Percentiles rank a stretch among this genome's conserved stretches.
These are phyloP conservation scores for Saimiri boliviensis DNA, from an alignment of 2,113 vertebrate species.

Conservation along the genomic window DNA sequence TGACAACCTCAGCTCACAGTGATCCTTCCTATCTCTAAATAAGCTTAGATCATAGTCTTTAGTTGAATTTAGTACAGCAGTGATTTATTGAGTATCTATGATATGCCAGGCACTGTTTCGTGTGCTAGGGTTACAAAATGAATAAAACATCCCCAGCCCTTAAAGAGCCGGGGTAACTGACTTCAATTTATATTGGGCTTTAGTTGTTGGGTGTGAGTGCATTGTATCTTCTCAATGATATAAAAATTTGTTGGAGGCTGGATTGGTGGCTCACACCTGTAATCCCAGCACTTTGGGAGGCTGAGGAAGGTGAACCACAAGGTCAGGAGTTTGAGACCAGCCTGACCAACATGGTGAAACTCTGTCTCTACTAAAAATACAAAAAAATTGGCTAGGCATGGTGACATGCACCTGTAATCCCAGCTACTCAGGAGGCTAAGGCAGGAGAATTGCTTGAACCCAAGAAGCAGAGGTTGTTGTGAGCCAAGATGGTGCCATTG, in stretches of 20 bases:
- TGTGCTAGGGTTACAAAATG: neutral
- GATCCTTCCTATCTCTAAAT: neutral
- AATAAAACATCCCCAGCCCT: neutral
- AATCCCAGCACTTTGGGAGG: no score
- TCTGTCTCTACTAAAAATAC: no score
- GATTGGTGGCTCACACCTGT: no score
- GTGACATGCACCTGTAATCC: no score
- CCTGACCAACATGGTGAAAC: no score
- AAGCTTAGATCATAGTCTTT: neutral
- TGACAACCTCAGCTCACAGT: neutral
- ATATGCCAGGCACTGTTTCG: neutral
- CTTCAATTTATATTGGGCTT: neutral
- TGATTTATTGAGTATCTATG: neutral
- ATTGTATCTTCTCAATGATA: neutral
- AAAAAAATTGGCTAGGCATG: no score
- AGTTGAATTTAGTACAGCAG: neutral
- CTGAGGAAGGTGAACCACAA: no score
- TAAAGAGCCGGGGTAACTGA: neutral
- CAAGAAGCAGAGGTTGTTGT: no score
- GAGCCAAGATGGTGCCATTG: no score
- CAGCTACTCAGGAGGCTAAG: no score
- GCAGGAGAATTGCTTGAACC: no score
- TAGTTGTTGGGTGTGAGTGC: neutral
- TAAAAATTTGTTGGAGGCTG: constrained; percentile 2
- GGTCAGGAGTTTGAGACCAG: no score